These are phyloP conservation scores for Oceanites oceanicus DNA, from an alignment of 2,113 vertebrate genomes.

Conservation along the genomic window DNA sequence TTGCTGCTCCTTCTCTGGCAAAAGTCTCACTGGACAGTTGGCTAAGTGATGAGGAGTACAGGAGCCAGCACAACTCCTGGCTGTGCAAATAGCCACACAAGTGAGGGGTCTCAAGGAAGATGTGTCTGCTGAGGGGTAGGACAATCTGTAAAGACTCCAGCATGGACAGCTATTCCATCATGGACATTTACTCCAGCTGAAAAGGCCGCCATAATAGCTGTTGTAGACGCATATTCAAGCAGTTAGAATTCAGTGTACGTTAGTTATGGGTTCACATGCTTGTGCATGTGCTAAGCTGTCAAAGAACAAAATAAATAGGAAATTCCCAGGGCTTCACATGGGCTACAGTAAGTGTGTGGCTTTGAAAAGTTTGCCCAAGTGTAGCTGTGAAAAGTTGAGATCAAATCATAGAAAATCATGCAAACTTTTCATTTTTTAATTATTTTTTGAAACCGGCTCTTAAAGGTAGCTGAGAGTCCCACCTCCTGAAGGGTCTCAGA, in stretches of 20 bases:
- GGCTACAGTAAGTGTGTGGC: neutral
- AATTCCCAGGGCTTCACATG: neutral
- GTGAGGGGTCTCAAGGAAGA: neutral
- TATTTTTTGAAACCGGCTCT: neutral
- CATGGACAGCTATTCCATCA: neutral
- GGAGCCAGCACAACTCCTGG: neutral
- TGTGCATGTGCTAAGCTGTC: neutral
- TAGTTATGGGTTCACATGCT: neutral
- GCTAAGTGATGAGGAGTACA: neutral
- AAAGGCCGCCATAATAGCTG: neutral
- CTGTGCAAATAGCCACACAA: neutral
- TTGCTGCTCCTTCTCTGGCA: neutral
- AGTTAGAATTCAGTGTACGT: neutral
- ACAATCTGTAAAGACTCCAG: neutral
- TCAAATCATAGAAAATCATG: neutral
- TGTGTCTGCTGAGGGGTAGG: neutral
- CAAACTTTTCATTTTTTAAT: neutral
- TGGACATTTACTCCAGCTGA: neutral
- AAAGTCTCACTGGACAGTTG: rapidly evolving
- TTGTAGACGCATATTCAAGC: neutral
- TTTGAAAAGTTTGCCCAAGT: neutral
- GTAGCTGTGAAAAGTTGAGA: neutral
- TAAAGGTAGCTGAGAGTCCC: neutral
- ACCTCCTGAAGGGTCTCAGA: neutral
- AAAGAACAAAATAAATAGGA: neutral